Conservation (phyloP, 2,888 invertebrate genomes). For the Eupithecia inturbata region DNA sequence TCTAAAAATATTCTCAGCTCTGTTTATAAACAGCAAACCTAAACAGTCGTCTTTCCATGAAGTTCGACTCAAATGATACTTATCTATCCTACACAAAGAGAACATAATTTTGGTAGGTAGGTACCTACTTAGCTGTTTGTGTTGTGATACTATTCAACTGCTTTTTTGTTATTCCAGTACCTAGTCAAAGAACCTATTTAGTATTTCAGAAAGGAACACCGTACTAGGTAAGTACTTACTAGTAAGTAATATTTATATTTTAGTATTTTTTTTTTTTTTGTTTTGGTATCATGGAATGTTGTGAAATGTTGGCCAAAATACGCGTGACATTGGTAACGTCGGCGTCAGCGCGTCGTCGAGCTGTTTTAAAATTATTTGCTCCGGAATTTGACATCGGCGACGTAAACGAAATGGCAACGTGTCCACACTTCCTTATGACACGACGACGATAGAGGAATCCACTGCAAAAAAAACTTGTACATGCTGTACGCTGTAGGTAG, state of each 20-base stretch:
- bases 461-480: constrained; percentile 13
- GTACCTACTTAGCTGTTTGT: not conserved
- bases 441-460: constrained; percentile 20
- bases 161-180: too few relatives aligned
- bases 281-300: constrained; percentile 28
- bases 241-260: too few relatives aligned
- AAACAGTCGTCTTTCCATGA: not conserved
- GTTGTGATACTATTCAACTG: too few relatives aligned
- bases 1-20: not conserved
- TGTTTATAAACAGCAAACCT: not conserved
- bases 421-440: constrained; percentile 39
- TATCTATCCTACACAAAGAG: not conserved
- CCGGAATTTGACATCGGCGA: constrained; percentile 48
- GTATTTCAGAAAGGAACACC: not conserved
- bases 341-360: constrained; percentile 60
- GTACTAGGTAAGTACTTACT: too few relatives aligned
- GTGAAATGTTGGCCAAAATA: constrained; percentile 53
- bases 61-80: not conserved
- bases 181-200: not conserved
- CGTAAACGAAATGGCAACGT: constrained; percentile 42
- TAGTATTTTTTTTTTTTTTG: too few relatives aligned
- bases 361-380: constrained; percentile 62
- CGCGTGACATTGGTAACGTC: constrained; percentile 59
- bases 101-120: not conserved
- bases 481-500: not conserved